Evolutionary conservation across 1,140 invertebrate species (phyloP), one percentile per base, ranked within the genome.

Genomic region (Atta cephalotes): DNA sequence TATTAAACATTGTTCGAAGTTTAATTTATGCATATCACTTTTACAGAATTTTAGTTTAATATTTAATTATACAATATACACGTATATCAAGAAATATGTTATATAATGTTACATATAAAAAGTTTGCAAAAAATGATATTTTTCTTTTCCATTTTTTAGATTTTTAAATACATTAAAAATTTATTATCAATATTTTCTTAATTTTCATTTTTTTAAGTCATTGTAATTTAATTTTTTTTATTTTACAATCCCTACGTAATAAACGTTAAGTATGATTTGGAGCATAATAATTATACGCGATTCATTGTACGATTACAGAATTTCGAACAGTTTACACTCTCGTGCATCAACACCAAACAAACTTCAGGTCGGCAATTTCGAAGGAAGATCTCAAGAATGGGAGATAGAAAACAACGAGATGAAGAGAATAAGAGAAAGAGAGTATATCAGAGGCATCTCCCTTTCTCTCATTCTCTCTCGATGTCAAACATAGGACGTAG

Each of bases 1-100:
- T 65, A 80, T 80, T 81, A 71, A 81, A 58, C 7, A 72, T 53
- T 53, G 21, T 56, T 31, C 56, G 12, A 3, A 39, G n/a, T 39
- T 45, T 68, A 12, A 39, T 65, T 65, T 31, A 65, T 31, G 3
- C 10, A 21, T 0, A 12, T 68, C 12, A 49, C 0, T 49, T 45
- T 51, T 39, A 71, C 45, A 51, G 6, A 49, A 71, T 71, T 71
- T 51, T 16, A 49, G 12, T 71, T 68, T 39, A n/a, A 74, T 35
- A 21, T 74, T 35, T 56, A 74, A 74, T 74, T 56, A 12, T 39
- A 28, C 3, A 31, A 31, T 31, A 31, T 31, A 31, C 3, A 12
- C 9, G 2, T 31, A 4, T 62, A 3, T 58, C 1, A 35, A 14
- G 12, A 35, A 2, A 12, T n/a, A 14, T n/a, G 7, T 9, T 9